Base-by-base conservation (phyloP, 2,888 invertebrate genomes). In the Eupithecia insigniata region DNA sequence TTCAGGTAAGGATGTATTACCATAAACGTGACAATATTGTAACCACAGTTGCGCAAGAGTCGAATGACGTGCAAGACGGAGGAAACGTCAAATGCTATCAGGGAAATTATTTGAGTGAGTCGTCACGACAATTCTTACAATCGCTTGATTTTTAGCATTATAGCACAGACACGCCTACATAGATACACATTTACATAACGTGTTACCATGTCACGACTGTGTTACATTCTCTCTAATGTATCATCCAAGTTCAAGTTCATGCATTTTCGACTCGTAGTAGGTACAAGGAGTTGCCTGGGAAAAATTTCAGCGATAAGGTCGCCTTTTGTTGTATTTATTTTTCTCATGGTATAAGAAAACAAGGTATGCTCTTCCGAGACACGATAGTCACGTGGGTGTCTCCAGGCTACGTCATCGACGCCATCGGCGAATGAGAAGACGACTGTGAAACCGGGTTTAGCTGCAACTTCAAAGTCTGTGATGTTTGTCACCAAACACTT, bases 1-100 rank as follows among this genome's bases (percentile, higher is more conserved):
- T 30, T 71, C 55, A 55, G 55, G 22, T 69, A 46, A 71, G 68
- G 66, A 72, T 70, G 68, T 66, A 30, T 26, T 65, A 34, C 30
- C 28, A 26, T 62, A 68, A 76, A 78, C 76, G 72, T 76, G 76
- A 71, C 67, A 70, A 55, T 55, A 67, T 67, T 55, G 58, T 55
- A 32, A 69, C 62, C 60, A 60, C 28, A 32, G 69, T 73, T 71
- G 43, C 58, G 67, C 60, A 68, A 69, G 39, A 70, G 55, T 43
- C 61, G 66, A 64, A 75, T 72, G 65, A 71, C 70, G 62, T 70
- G 73, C 66, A 64, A 67, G 46, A 68, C 65, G 39, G 14, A 51
- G 60, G 58, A 26, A 55, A 55, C 55, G 22, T 55, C 16, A 75
- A 8, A n/a, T 69, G 7, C 58, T 70, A 36, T 68, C 67, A 70